phyloP scores from a whole-genome alignment of 92 coral and sea anemone genomes.

The Porites divaricata region DNA sequence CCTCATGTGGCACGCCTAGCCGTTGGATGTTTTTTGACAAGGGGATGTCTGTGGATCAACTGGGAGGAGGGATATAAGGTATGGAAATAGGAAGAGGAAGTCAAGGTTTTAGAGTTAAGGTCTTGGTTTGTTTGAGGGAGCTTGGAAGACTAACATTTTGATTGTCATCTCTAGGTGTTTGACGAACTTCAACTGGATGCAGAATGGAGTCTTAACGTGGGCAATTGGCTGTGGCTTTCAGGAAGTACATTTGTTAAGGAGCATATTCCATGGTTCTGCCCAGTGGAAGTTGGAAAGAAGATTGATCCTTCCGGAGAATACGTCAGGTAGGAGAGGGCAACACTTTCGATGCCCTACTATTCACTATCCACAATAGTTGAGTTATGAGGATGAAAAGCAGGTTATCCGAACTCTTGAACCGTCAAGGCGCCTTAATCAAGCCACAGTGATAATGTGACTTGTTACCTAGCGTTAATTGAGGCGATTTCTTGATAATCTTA shows the following conservation, averaged over 20 bases:
- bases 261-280: slow-evolving; percentile 66
- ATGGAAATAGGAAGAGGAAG: not conserved
- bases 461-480: too few species aligned
- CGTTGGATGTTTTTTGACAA: slow-evolving; percentile 73
- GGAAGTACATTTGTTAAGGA: slow-evolving; percentile 67
- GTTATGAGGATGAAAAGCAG: too few species aligned
- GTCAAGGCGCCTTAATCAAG: too few species aligned
- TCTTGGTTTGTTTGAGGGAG: not conserved
- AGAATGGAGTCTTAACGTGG: slow-evolving; percentile 80
- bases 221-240: slow-evolving; percentile 80
- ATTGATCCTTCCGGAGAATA: slow-evolving; percentile 71
- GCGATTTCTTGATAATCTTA: too few species aligned
- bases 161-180: slow-evolving; percentile 58
- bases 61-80: slow-evolving; percentile 87
- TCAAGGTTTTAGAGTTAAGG: not conserved
- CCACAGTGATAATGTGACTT: too few species aligned
- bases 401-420: too few species aligned
- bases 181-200: slow-evolving; percentile 79
- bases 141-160: not conserved
- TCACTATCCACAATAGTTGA: too few species aligned
- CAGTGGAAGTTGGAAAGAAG: slow-evolving; percentile 75
- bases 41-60: slow-evolving; percentile 79
- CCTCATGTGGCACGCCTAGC: slow-evolving; percentile 75
- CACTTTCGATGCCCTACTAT: not conserved
- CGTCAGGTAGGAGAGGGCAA: slow-evolving; percentile 56